Evolutionary conservation across 1,140 invertebrate species (phyloP).

Genomic region (Periplaneta americana): DNA sequence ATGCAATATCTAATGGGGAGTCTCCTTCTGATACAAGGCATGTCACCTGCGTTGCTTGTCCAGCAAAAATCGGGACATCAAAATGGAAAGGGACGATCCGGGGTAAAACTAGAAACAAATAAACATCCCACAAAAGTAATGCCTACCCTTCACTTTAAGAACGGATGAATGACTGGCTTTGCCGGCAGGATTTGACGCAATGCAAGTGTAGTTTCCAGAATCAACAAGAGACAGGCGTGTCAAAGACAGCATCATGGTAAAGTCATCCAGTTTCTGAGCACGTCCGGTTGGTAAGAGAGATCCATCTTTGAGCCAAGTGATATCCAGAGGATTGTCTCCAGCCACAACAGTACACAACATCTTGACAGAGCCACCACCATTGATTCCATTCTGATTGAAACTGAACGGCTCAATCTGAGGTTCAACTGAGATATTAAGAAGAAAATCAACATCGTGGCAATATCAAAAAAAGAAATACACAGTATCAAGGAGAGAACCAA

Average conservation of each 20-base stretch:
- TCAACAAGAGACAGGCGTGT: constrained; percentile 38
- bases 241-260: constrained; percentile 31
- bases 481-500: too few relatives aligned
- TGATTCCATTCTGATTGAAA: constrained; percentile 52
- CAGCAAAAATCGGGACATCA: constrained; percentile 36
- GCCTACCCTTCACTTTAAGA: constrained; percentile 18
- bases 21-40: constrained; percentile 36
- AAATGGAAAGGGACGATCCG: constrained; percentile 46
- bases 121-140: neutral
- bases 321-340: constrained; percentile 64
- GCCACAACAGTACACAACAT: constrained; percentile 67
- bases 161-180: constrained; percentile 50
- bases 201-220: constrained; percentile 68
- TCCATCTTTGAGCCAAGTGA: constrained; percentile 62
- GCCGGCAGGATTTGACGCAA: constrained; percentile 61
- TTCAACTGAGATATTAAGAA: constrained; percentile 44
- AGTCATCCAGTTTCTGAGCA: constrained; percentile 32
- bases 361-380: constrained; percentile 60
- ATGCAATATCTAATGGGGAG: constrained; percentile 30
- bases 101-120: constrained; percentile 31
- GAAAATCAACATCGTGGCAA: too few relatives aligned
- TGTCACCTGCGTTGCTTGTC: constrained; percentile 37
- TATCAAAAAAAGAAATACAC: too few relatives aligned
- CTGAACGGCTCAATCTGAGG: constrained; percentile 59
- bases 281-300: constrained; percentile 33